A percentile compares a stretch with the other conserved stretches of the same genome.
phyloP scores from a whole-genome alignment of 2,797 vertebrate species.

The Pagetopsis macropterus region DNA sequence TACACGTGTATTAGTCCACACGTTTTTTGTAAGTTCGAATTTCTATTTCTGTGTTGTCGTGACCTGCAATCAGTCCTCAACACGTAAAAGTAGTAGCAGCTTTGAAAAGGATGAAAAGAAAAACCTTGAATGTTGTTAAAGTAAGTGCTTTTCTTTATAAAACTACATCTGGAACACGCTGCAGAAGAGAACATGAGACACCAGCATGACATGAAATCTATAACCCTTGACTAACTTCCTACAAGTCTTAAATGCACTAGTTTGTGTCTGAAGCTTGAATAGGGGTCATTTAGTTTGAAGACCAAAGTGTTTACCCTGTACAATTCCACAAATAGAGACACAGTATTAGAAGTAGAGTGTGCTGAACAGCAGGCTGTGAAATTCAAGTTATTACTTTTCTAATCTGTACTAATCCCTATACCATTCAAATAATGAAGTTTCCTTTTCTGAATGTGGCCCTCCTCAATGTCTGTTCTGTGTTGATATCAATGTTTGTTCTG shows the following conservation, averaged over 20 bases:
- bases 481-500: background rate
- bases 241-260: background rate
- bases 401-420: background rate
- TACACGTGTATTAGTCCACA: background rate
- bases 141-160: background rate
- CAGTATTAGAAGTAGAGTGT: background rate
- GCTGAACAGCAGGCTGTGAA: constrained; percentile 22
- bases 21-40: background rate
- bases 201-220: background rate
- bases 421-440: constrained; percentile 4
- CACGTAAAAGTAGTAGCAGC: background rate
- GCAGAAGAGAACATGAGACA: background rate
- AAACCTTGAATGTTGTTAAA: constrained; percentile 1
- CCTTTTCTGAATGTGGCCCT: constrained; percentile 13
- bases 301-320: constrained; percentile 31
- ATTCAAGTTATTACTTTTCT: constrained; percentile 13
- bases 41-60: background rate
- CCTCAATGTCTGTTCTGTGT: background rate
- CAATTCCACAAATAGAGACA: background rate
- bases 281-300: background rate
- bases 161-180: background rate
- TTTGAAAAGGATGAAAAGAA: background rate
- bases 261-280: background rate
- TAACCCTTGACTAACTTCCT: background rate
- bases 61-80: constrained; percentile 6